These are phyloP conservation scores for Sialia sialis DNA, from an alignment of 2,113 vertebrate genomes.

Conservation along the genomic window DNA sequence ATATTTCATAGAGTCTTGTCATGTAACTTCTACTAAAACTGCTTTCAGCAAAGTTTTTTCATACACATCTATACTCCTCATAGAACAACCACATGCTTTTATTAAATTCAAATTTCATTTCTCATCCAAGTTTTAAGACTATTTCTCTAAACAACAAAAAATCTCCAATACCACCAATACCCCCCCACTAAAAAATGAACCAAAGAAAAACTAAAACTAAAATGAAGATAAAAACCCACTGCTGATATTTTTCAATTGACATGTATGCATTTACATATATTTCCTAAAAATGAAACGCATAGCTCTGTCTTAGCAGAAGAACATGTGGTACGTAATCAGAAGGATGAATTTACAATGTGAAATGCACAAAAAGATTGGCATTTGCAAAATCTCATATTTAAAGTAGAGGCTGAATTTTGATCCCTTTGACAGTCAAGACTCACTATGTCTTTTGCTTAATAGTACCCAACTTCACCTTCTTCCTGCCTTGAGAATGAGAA, in stretches of 20 bases:
- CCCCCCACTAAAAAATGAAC: background rate
- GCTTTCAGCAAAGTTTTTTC: background rate
- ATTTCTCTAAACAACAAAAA: background rate
- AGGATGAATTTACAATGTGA: background rate
- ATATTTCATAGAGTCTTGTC: background rate
- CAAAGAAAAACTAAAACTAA: background rate
- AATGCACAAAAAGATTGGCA: rapidly evolving
- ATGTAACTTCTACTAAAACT: background rate
- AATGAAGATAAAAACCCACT: background rate
- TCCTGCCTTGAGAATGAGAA: background rate
- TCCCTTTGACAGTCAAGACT: background rate
- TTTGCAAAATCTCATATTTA: background rate
- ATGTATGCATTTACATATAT: rapidly evolving
- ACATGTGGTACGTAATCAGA: background rate
- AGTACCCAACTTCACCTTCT: background rate
- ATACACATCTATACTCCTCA: background rate
- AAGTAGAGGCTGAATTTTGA: background rate
- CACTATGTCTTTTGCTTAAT: background rate
- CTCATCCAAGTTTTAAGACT: background rate
- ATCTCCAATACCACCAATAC: rapidly evolving
- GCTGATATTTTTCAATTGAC: background rate
- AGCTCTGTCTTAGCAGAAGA: background rate
- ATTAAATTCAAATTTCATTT: background rate
- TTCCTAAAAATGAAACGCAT: background rate
- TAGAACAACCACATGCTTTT: background rate